phyloP scores from a whole-genome alignment of 2,113 vertebrate genomes.

The Percina caprodes region DNA sequence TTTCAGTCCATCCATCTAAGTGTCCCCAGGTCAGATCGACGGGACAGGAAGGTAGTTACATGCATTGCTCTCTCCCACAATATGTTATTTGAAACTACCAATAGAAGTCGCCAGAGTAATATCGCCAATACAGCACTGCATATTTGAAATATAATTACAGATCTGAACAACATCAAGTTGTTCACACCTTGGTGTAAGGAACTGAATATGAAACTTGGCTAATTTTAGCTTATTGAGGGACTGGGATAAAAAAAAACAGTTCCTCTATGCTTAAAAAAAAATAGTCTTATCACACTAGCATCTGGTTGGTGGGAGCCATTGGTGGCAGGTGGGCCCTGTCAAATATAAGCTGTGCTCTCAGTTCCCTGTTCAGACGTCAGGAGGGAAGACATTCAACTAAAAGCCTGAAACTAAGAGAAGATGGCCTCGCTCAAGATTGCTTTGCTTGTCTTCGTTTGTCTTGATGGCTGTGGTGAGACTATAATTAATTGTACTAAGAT shows the following conservation, averaged over 20 bases:
- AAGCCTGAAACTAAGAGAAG: neutral
- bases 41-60: no score
- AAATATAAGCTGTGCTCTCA: slow-evolving; percentile 46
- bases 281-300: slow-evolving; percentile 8
- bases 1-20: neutral
- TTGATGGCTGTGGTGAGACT: slow-evolving; percentile 71
- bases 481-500: neutral
- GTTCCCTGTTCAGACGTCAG: slow-evolving; percentile 16
- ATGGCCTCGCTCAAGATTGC: slow-evolving; percentile 66
- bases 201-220: slow-evolving; percentile 51
- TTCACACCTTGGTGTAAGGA: slow-evolving; percentile 36
- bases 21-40: neutral
- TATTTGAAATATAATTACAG: no score
- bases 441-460: slow-evolving; percentile 59
- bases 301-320: slow-evolving; percentile 20
- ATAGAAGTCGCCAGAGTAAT: neutral
- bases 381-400: neutral
- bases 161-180: neutral
- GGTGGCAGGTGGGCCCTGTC: neutral
- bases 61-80: neutral
- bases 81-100: neutral
- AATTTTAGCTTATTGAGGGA: slow-evolving; percentile 2
- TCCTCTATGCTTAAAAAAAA: neutral
- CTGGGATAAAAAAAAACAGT: slow-evolving; percentile 7
- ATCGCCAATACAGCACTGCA: neutral